These are phyloP conservation scores for Caenorhabditis elegans DNA, from an alignment of 1,140 invertebrate species.

Conservation along the genomic window DNA sequence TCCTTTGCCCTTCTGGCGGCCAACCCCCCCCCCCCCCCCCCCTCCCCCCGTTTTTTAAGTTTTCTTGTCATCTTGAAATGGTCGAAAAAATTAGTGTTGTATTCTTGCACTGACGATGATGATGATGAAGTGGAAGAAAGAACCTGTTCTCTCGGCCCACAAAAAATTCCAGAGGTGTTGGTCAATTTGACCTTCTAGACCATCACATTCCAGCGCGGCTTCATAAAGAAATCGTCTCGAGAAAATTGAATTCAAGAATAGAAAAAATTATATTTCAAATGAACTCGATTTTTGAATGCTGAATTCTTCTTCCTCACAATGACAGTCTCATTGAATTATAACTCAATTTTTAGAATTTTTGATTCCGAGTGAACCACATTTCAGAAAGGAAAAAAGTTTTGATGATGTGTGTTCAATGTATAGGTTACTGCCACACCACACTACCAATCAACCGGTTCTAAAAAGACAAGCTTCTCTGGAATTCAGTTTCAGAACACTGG, in stretches of 20 bases:
- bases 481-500: neutral
- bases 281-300: too few species aligned
- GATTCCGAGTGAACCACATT: too few species aligned
- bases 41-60: neutral
- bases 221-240: neutral
- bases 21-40: neutral
- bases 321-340: too few species aligned
- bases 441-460: neutral
- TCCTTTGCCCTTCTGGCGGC: too few species aligned
- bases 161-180: conserved; percentile 22
- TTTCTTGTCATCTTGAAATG: conserved; percentile 9
- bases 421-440: too few species aligned
- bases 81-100: neutral
- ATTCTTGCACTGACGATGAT: neutral
- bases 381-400: neutral
- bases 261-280: too few species aligned
- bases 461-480: neutral
- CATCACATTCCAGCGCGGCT: conserved; percentile 22
- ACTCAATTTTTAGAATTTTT: neutral
- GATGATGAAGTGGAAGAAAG: neutral
- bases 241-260: neutral
- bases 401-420: neutral
- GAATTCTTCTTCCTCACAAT: neutral
- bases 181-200: conserved; percentile 23
- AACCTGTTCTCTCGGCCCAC: conserved; percentile 16